Percentiles rank a stretch among this genome's conserved stretches.
Evolutionary conservation across 2,888 invertebrate genomes (phyloP).

Genomic region (Watsonalla binaria): DNA sequence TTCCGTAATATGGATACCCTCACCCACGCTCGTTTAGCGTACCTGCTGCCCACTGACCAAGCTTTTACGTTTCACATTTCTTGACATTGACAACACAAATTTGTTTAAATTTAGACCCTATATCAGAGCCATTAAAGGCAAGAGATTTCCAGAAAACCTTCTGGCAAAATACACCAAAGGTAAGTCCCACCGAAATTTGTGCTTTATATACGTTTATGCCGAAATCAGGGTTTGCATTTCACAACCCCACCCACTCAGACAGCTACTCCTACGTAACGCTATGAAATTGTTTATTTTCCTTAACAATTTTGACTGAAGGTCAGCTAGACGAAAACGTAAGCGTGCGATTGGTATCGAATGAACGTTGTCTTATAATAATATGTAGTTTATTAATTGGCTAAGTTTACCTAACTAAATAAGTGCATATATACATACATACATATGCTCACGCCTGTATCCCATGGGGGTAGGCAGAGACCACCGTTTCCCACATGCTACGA

Average conservation of each 20-base stretch:
- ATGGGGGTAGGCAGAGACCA: too few relatives aligned
- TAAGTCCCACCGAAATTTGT: conserved; percentile 39
- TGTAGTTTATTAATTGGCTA: not conserved
- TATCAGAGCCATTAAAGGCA: not conserved
- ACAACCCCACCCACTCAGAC: conserved; percentile 49
- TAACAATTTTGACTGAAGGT: conserved; percentile 20
- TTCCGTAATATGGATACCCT: conserved; percentile 32
- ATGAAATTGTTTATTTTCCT: conserved; percentile 33
- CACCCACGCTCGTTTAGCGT: conserved; percentile 48
- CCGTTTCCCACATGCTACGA: too few relatives aligned
- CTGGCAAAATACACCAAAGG: conserved; percentile 9
- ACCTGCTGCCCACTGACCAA: conserved; percentile 41
- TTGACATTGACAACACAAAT: conserved; percentile 22
- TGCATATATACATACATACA: too few relatives aligned
- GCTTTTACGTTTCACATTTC: conserved; percentile 37
- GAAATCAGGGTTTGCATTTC: conserved; percentile 47
- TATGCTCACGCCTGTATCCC: too few relatives aligned
- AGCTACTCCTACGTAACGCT: conserved; percentile 47
- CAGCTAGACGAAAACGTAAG: conserved; percentile 4
- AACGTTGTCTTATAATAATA: not conserved
- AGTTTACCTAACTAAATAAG: too few relatives aligned
- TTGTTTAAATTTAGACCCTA: conserved; percentile 28
- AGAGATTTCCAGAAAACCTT: not conserved
- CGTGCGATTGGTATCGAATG: conserved; percentile 7
- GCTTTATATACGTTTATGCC: conserved; percentile 31